phyloP scores from a whole-genome alignment of 2,888 invertebrate genomes.

The Aphidoletes aphidimyza region DNA sequence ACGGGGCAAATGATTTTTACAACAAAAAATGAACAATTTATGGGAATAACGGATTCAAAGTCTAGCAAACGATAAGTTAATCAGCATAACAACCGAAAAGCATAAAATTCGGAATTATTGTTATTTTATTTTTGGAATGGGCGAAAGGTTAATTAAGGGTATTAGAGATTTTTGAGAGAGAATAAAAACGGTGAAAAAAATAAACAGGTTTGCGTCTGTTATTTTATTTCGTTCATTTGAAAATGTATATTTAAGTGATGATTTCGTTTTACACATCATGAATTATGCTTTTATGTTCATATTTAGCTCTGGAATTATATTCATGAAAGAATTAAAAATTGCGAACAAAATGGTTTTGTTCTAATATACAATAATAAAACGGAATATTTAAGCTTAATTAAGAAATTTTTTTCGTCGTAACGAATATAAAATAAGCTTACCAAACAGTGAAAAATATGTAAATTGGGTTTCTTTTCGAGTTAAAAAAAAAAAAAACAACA shows the following conservation, averaged over 20 bases:
- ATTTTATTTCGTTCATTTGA: not conserved
- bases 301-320: not conserved
- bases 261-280: not conserved
- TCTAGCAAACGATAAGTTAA: not conserved
- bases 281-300: slow-evolving; percentile 19
- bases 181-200: not conserved
- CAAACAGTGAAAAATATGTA: too few relatives aligned
- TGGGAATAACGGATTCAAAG: not conserved
- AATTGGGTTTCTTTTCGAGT: too few relatives aligned
- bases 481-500: too few relatives aligned
- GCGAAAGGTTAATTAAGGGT: not conserved
- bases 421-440: too few relatives aligned
- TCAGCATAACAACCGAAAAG: too few relatives aligned
- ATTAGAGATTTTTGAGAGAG: not conserved
- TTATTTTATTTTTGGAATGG: not conserved
- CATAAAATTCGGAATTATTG: not conserved
- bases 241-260: not conserved
- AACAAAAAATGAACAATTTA: too few relatives aligned
- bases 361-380: too few relatives aligned
- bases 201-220: not conserved
- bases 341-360: not conserved
- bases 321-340: not conserved
- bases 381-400: too few relatives aligned
- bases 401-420: too few relatives aligned
- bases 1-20: too few relatives aligned